These are phyloP conservation scores for Drosophila pallidifrons DNA, from an alignment of 1,140 invertebrate species.

Conservation along the genomic window DNA sequence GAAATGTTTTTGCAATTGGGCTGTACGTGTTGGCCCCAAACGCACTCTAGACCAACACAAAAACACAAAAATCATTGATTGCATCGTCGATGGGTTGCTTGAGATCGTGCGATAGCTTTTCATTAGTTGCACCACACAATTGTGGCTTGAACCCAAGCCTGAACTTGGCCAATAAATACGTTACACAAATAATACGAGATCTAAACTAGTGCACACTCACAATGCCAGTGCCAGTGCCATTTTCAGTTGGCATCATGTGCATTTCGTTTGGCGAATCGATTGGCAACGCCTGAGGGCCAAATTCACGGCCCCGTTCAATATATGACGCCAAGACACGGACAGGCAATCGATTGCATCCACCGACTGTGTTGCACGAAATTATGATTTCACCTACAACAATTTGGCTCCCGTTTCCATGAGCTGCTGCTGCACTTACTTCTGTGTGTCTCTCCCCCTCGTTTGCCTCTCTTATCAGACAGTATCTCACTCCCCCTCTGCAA, in stretches of 20 bases:
- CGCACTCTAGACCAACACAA: conserved; percentile 42
- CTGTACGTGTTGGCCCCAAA: conserved; percentile 76
- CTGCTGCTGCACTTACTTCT: neutral
- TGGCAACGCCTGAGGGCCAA: conserved; percentile 62
- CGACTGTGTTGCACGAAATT: conserved; percentile 63
- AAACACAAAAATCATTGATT: conserved; percentile 14
- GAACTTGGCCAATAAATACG: conserved; percentile 39
- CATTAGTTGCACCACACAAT: conserved; percentile 67
- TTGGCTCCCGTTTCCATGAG: conserved; percentile 70
- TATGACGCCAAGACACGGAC: conserved; percentile 36
- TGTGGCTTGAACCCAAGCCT: conserved; percentile 63
- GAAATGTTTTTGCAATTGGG: conserved; percentile 76
- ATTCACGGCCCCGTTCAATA: conserved; percentile 31
- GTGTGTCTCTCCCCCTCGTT: neutral
- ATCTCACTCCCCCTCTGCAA: neutral
- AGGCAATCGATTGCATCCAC: conserved; percentile 33
- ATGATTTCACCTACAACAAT: conserved; percentile 82
- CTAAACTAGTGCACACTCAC: conserved; percentile 65
- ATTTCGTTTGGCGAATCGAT: conserved; percentile 76
- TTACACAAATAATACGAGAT: conserved; percentile 15
- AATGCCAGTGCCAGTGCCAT: neutral
- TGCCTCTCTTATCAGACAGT: neutral
- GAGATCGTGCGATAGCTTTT: conserved; percentile 80
- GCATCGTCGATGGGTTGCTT: conserved; percentile 32
- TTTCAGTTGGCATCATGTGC: conserved; percentile 60